Percentiles rank a stretch among this genome's conserved stretches.
These are phyloP conservation scores for Aethina tumida DNA, from an alignment of 1,140 invertebrate species.

Conservation along the genomic window DNA sequence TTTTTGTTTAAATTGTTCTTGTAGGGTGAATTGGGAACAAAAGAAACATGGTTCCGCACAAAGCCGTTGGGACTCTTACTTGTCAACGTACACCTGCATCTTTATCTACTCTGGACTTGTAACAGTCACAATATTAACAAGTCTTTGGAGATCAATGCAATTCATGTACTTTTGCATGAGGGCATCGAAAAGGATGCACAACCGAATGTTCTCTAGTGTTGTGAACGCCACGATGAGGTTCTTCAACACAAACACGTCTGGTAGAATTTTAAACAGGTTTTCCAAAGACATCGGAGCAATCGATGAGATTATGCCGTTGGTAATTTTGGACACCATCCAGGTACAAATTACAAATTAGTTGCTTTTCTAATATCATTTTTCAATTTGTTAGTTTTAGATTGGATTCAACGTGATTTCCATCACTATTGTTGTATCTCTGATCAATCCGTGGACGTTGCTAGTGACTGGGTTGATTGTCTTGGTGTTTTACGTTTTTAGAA, in stretches of 20 bases:
- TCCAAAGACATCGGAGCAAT: constrained; percentile 43
- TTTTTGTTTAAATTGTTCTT: constrained; percentile 5
- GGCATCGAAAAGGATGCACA: constrained; percentile 46
- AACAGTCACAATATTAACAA: constrained; percentile 39
- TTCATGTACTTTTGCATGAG: constrained; percentile 67
- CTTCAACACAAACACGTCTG: constrained; percentile 48
- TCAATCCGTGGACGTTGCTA: constrained; percentile 48
- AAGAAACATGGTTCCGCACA: too few species aligned
- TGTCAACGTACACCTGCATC: neutral
- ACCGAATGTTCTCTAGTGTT: constrained; percentile 52
- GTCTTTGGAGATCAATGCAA: constrained; percentile 51
- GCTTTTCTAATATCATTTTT: constrained; percentile 52
- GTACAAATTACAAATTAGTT: constrained; percentile 65
- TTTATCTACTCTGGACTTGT: constrained; percentile 38
- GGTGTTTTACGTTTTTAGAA: constrained; percentile 53
- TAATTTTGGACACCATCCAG: constrained; percentile 19
- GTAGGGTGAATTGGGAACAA: constrained; percentile 12
- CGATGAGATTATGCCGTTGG: constrained; percentile 30
- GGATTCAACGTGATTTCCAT: constrained; percentile 6
- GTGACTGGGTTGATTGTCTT: constrained; percentile 46
- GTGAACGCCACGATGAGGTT: constrained; percentile 48
- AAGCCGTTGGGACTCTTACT: too few species aligned
- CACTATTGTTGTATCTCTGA: constrained; percentile 40
- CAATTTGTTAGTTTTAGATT: constrained; percentile 45
- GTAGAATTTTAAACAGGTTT: constrained; percentile 44